phyloP scores from a whole-genome alignment of 2,113 vertebrate species.

The Furnarius figulus region DNA sequence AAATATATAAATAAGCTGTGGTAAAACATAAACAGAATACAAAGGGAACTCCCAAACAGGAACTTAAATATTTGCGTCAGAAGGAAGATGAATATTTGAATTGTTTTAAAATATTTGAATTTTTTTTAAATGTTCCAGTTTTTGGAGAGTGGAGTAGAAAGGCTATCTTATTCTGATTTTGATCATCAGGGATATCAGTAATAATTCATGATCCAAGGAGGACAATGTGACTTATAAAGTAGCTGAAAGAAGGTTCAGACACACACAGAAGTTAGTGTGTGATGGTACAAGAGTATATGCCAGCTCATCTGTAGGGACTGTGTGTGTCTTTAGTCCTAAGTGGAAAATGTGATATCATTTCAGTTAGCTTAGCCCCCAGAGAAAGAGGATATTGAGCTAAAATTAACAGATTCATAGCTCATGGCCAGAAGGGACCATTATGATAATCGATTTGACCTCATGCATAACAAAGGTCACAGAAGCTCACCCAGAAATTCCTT shows the following conservation, averaged over 20 bases:
- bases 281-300: not conserved
- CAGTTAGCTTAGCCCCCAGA: not conserved
- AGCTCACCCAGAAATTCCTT: constrained; percentile 36
- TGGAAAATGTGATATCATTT: constrained; percentile 66
- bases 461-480: constrained; percentile 39
- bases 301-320: not conserved
- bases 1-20: not conserved
- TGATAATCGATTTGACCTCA: constrained; percentile 60
- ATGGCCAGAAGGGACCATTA: constrained; percentile 58
- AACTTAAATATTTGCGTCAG: not conserved
- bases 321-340: not conserved
- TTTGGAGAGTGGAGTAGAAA: not conserved
- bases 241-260: not conserved
- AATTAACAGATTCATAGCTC: constrained; percentile 54
- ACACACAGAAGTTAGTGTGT: not conserved
- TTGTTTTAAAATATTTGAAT: not conserved
- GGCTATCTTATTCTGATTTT: not conserved
- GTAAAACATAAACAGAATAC: not conserved
- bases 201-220: not conserved
- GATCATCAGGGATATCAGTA: not conserved
- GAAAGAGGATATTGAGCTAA: constrained; percentile 66
- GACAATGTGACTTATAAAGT: not conserved
- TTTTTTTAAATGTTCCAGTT: not conserved
- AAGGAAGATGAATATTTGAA: not conserved
- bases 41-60: not conserved